Conservation (phyloP, 35 echinoderm and acorn worm species). For the Lytechinus pictus region DNA sequence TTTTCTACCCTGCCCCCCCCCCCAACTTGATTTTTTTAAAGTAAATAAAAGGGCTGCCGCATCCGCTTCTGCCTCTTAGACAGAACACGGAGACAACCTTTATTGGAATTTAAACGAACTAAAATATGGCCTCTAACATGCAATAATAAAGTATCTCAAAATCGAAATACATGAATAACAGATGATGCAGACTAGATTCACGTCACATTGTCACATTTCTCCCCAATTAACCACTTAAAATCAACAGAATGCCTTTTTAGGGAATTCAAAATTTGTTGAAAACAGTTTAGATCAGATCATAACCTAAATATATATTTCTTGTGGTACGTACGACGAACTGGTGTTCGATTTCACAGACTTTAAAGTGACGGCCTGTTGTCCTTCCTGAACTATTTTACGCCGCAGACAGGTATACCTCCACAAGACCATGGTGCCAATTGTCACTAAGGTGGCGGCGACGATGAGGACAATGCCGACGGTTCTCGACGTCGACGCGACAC, state of each 20-base stretch:
- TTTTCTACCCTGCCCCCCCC: too few relatives aligned
- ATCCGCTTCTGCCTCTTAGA: too few relatives aligned
- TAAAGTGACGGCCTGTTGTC: not conserved
- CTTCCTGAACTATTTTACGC: not conserved
- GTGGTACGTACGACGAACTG: not conserved
- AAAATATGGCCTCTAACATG: too few relatives aligned
- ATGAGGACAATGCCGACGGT: not conserved
- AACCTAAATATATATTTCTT: not conserved
- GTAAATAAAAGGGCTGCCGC: too few relatives aligned
- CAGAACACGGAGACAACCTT: too few relatives aligned
- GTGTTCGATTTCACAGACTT: not conserved
- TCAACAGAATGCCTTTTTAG: not conserved
- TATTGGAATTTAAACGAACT: too few relatives aligned
- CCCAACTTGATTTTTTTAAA: too few relatives aligned
- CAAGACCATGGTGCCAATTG: not conserved
- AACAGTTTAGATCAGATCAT: not conserved
- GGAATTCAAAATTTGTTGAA: not conserved
- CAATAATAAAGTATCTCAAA: too few relatives aligned
- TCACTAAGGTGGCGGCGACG: not conserved
- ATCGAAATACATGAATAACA: too few relatives aligned
- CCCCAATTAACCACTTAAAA: not conserved
- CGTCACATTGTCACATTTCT: not conserved
- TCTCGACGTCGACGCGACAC: conserved; percentile 15
- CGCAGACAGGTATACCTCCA: not conserved
- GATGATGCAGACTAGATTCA: not conserved